Percentiles rank a stretch among this genome's conserved stretches.
These are phyloP conservation scores for Parus major DNA, from an alignment of 2,113 vertebrate genomes.

Conservation along the genomic window DNA sequence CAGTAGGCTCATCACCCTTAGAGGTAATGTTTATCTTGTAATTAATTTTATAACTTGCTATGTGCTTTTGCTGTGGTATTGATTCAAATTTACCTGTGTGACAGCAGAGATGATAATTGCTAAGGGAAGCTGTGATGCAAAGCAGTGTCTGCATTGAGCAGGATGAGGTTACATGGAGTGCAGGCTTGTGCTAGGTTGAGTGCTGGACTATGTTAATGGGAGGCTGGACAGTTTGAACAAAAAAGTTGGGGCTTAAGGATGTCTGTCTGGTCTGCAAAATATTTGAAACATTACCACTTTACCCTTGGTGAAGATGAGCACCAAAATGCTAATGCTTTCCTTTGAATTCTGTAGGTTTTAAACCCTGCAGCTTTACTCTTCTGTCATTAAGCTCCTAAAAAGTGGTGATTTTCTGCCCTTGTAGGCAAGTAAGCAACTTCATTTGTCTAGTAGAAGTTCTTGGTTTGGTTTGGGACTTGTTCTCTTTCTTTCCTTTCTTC, in stretches of 20 bases:
- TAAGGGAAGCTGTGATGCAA: not conserved
- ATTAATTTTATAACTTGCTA: not conserved
- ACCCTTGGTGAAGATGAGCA: not conserved
- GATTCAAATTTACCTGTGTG: not conserved
- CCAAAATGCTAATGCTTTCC: not conserved
- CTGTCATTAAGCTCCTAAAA: not conserved
- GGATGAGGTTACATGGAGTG: rapidly evolving
- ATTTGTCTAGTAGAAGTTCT: not conserved
- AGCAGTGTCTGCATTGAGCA: not conserved
- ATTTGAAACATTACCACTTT: not conserved
- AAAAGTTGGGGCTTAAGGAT: not conserved
- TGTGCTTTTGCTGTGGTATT: not conserved
- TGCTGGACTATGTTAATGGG: rapidly evolving
- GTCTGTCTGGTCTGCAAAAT: not conserved
- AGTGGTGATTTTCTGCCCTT: not conserved
- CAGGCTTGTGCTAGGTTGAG: not conserved
- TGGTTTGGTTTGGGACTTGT: not conserved
- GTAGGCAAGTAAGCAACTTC: not conserved
- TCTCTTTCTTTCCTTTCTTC: not conserved
- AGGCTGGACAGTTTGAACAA: not conserved
- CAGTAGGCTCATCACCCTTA: not conserved
- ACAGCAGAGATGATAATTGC: not conserved
- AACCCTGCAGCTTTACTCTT: not conserved
- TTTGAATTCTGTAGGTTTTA: not conserved
- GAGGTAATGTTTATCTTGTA: not conserved